phyloP scores from a whole-genome alignment of 1,140 invertebrate species.

The Nylanderia fulva region DNA sequence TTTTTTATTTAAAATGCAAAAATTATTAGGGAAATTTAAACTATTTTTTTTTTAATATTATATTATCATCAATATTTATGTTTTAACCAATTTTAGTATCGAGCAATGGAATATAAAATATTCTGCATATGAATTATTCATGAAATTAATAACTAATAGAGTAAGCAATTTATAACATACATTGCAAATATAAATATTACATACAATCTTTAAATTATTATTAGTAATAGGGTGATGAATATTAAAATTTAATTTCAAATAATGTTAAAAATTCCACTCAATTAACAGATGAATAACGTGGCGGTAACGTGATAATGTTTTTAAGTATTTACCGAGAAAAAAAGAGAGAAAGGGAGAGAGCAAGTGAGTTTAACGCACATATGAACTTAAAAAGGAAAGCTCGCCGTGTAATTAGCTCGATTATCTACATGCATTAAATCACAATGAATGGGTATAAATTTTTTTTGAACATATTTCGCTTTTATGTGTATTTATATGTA shows the following conservation, averaged over 20 bases:
- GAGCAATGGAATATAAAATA: neutral
- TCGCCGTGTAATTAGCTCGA: slow-evolving; percentile 3
- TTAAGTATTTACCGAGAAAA: neutral
- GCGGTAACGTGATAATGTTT: neutral
- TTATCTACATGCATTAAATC: neutral
- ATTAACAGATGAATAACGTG: neutral
- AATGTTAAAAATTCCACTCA: neutral
- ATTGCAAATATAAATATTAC: neutral
- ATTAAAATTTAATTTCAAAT: neutral
- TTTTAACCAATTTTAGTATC: neutral
- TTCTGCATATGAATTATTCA: neutral
- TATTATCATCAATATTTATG: neutral
- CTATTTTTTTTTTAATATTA: too few species aligned
- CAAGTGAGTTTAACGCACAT: neutral
- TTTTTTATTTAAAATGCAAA: neutral
- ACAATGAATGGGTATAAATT: neutral
- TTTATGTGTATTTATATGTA: neutral
- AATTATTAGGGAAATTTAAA: neutral
- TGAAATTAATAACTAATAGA: neutral
- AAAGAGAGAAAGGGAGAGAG: too few species aligned
- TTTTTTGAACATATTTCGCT: neutral
- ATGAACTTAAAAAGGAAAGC: neutral
- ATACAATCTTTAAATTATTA: slow-evolving; percentile 20
- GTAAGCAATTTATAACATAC: neutral
- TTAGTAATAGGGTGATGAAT: neutral